Evolutionary conservation across 53 echinoderm and acorn worm species (phyloP).

Genomic region (Echinarachnius parma): DNA sequence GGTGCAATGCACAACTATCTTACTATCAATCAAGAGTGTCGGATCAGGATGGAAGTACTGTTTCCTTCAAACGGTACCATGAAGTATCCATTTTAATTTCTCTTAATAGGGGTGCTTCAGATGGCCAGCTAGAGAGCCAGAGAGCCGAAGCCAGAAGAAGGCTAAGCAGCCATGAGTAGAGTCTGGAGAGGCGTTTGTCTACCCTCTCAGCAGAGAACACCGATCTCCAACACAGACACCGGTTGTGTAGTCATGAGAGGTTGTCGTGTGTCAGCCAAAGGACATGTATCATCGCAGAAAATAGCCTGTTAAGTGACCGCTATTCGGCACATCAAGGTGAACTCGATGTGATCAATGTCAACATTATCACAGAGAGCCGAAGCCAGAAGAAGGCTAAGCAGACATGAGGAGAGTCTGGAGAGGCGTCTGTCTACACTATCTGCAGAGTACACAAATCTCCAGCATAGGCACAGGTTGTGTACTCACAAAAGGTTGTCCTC

Average conservation of each 20-base stretch:
- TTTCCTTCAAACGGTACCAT: background rate
- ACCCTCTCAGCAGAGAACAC: too few species aligned
- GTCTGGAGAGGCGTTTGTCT: too few species aligned
- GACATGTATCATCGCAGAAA: background rate
- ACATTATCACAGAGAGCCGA: too few species aligned
- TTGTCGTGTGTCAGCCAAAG: background rate
- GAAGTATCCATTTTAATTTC: background rate
- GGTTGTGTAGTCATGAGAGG: background rate
- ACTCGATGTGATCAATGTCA: background rate
- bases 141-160: too few species aligned
- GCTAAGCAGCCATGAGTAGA: too few species aligned
- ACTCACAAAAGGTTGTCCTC: background rate
- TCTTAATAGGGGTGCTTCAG: constrained; percentile 6
- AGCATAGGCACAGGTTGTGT: constrained; percentile 3
- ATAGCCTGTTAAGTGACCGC: background rate
- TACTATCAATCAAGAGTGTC: too few species aligned
- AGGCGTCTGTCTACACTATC: too few species aligned
- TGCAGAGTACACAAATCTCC: background rate
- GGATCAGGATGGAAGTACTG: background rate
- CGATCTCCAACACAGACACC: background rate
- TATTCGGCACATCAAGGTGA: background rate
- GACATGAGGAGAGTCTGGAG: too few species aligned
- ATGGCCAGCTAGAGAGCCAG: background rate
- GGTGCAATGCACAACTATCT: background rate
- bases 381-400: too few species aligned